Evolutionary conservation across 2,797 vertebrate species (phyloP), one percentile per base, ranked within the genome.

Genomic region (Setipinna tenuifilis): DNA sequence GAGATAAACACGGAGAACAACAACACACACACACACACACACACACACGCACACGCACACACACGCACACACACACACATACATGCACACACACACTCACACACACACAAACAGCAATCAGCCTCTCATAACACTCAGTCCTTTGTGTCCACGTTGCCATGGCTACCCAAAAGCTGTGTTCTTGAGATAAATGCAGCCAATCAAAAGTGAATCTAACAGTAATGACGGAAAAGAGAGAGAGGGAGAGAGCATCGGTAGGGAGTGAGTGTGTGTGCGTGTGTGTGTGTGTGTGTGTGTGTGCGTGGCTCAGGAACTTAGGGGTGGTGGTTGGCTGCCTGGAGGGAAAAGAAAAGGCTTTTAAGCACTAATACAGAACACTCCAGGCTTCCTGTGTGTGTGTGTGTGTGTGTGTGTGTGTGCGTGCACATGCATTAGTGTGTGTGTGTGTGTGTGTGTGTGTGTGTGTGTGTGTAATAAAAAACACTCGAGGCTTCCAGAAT

Each of bases 111-210:
- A 83, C 68, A 83, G 83, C 46, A 81, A 44, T 23, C 23, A 44
- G 75, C 81, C 2, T 78, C 50, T 31, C 82, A 61, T 80, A 83
- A 23, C 21, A 75, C 68, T 75, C 68, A 17, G 89, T 85, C n/a
- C 83, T 87, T 46, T 81, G 86, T 89, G 85, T 50, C 21, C 86
- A 87, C 50, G 92, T 94, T 93, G 89, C 91, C 89, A 94, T 94
- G 92, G 91, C 88, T 88, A 83, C 86, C 88, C 92, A 89, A 92
- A 92, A 92, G 93, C 89, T 85, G 59, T 90, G 91, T 93, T 90
- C 92, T 95, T 89, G 88, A 93, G 92, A 93, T 93, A 94, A 95
- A 95, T 85, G 91, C 90, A 91, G 90, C 93, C 94, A 95, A 95
- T 95, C 93, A 94, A 93, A 93, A 94, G 91, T 91, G 92, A 92